A percentile compares a stretch with the other conserved stretches of the same genome.
Conservation (phyloP, 1,140 invertebrate genomes). For the Maniola jurtina region DNA sequence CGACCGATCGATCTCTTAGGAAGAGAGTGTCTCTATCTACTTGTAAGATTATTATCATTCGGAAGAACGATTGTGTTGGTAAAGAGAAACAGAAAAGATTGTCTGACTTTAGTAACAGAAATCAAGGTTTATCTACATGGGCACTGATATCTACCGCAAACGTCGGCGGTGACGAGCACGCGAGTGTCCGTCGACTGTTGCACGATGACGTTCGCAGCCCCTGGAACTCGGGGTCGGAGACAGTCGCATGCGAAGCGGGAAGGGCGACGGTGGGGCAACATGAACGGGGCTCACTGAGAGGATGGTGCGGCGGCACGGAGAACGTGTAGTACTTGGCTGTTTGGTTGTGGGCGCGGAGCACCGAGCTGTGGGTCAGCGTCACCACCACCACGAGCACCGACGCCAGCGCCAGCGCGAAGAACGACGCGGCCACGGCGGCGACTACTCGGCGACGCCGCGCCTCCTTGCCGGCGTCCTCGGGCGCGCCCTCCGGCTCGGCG, state of each 20-base stretch:
- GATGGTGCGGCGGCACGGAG: slow-evolving; percentile 79
- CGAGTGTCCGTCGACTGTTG: slow-evolving; percentile 29
- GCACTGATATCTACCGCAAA: slow-evolving; percentile 58
- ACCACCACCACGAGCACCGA: slow-evolving; percentile 85
- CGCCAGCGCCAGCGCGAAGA: slow-evolving; percentile 83
- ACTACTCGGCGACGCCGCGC: slow-evolving; percentile 82
- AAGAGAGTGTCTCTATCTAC: slow-evolving; percentile 1
- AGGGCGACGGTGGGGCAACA: slow-evolving; percentile 77
- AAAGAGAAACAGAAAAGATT: slow-evolving; percentile 20
- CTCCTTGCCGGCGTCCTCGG: slow-evolving; percentile 70
- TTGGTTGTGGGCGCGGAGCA: slow-evolving; percentile 78
- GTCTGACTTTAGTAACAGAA: slow-evolving; percentile 40
- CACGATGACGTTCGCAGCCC: slow-evolving; percentile 70
- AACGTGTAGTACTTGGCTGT: slow-evolving; percentile 82
- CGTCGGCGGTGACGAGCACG: slow-evolving; percentile 49
- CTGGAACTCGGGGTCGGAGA: slow-evolving; percentile 72
- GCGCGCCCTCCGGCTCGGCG: slow-evolving; percentile 56
- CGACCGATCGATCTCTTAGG: slow-evolving; percentile 25
- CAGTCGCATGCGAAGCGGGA: slow-evolving; percentile 78
- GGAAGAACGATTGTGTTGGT: background rate
- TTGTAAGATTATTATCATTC: background rate
- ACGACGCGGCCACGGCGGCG: slow-evolving; percentile 82
- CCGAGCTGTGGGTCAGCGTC: slow-evolving; percentile 84
- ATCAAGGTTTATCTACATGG: slow-evolving; percentile 27
- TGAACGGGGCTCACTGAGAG: slow-evolving; percentile 78